Evolutionary conservation across 2,888 invertebrate genomes (phyloP), one percentile per base, ranked within the genome.

Genomic region (Tachina fera): DNA sequence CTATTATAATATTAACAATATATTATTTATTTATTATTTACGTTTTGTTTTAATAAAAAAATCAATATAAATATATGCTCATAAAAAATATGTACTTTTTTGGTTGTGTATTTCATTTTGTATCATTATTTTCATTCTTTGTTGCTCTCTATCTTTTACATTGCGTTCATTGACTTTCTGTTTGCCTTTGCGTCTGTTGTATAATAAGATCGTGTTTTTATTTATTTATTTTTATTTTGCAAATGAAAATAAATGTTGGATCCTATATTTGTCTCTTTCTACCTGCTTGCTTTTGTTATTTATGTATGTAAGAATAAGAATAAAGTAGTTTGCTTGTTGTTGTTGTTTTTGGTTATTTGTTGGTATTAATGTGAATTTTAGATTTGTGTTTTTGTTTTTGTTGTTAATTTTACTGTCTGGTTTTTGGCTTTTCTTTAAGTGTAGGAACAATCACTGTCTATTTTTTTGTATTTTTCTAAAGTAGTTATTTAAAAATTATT

Each of bases 381-480:
- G 63, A 70, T 13, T 79, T 79, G 9, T 31, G 61, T 68, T 79
- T 70, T 65, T 70, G 16, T 53, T 31, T 11, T 61, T 31, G 22
- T 72, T 47, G 10, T 75, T 14, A 45, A 49, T 61, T 68, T 49
- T 68, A 68, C 45, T 76, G 58, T 60, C 61, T 75, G 71, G 16
- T 61, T 87, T 87, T 85, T 87, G 83, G 86, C 83, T 87, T 88
- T 88, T 89, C 83, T 80, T 88, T 87, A 88, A 68, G 82, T 86
- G 86, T 89, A 89, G 89, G 89, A 89, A 89, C 89, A 89, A 89
- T 89, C 88, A 88, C 89, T 89, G 89, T 89, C 78, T 87, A 74
- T 88, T 72, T 80, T 84, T 80, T 84, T 60, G 63, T 82, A 65
- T 71, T 78, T 31, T 83, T 80, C 61, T 83, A 76, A 83, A 75